phyloP scores from a whole-genome alignment of 2,888 invertebrate genomes.

The Cheilosia variabilis region DNA sequence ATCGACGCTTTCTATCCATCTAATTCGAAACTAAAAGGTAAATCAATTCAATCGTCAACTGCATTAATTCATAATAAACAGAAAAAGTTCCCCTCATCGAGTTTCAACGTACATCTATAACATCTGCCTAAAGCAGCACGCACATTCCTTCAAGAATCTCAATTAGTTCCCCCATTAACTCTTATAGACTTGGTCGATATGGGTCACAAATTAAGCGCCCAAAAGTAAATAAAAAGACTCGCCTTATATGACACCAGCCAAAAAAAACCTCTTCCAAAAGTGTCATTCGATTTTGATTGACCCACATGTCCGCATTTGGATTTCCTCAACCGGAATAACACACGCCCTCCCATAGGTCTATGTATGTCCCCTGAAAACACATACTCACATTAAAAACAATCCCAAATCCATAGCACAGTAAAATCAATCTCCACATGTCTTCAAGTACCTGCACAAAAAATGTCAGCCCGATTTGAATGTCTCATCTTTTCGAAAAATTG shows the following conservation, averaged over 20 bases:
- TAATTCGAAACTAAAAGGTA: background rate
- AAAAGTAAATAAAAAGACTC: slow-evolving; percentile 9
- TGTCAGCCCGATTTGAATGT: slow-evolving; percentile 41
- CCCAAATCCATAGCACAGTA: slow-evolving; percentile 79
- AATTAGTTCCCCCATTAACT: background rate
- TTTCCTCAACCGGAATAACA: slow-evolving; percentile 16
- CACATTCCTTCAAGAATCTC: background rate
- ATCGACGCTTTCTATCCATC: background rate
- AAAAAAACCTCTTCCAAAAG: slow-evolving; percentile 22
- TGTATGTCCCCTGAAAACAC: background rate
- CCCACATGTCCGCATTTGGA: slow-evolving; percentile 16
- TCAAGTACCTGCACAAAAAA: slow-evolving; percentile 51
- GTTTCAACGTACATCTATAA: too few relatives aligned
- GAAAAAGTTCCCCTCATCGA: too few relatives aligned
- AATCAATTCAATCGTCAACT: background rate
- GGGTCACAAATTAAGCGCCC: slow-evolving; percentile 8
- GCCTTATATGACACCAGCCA: slow-evolving; percentile 34
- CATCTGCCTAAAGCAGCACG: too few relatives aligned
- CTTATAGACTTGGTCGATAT: background rate
- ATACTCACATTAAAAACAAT: slow-evolving; percentile 78
- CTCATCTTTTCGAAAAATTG: slow-evolving; percentile 26
- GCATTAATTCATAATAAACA: too few relatives aligned
- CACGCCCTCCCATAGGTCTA: slow-evolving; percentile 2
- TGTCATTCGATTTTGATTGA: slow-evolving; percentile 39
- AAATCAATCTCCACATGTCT: slow-evolving; percentile 80